Evolutionary conservation across 2,113 vertebrate species (phyloP), one percentile per base, ranked within the genome.

Genomic region (Silurus asotus): DNA sequence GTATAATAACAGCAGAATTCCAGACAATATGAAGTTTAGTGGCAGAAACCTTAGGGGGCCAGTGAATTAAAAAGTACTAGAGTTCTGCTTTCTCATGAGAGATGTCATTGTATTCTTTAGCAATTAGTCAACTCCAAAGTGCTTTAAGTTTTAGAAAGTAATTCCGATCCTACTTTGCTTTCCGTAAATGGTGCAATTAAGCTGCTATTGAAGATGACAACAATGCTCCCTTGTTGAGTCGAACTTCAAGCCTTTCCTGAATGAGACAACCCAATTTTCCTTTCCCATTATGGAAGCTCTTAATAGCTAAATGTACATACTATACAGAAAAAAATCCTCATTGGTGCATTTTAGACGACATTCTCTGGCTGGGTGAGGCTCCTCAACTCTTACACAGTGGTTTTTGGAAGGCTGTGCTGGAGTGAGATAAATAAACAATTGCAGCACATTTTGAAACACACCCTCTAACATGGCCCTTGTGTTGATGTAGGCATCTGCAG

Each of bases 401-500:
- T 64, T 74, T 80, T 61, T 55, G 45, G 65, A 28, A 58, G 64
- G 78, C n/a, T 53, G n/a, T 13, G 62, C 72, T 49, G 53, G 53
- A 74, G 17, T 56, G 4, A 1, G 77, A 55, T 85, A 83, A 89
- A 89, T 84, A 55, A 88, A 87, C 87, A 58, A 49, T 62, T 6
- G n/a, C 14, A 45, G 67, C 67, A 77, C 85, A 75, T 64, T 84
- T 86, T 79, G 69, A 79, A 37, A 8, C 87, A 84, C 25, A 56
- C 85, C 25, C 78, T 86, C 7, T 2, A 88, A 87, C 86, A 45
- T 62, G 81, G 86, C 77, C 77, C 81, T 83, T 83, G 23, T 25
- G 13, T 81, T 61, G 84, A 90, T 86, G 45, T 84, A 88, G 86
- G 53, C 88, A 79, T 87, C 87, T 51, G 69, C 85, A 87, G 45